Evolutionary conservation across 2,888 invertebrate genomes (phyloP).

Genomic region (Eueremaeus valkanovi): DNA sequence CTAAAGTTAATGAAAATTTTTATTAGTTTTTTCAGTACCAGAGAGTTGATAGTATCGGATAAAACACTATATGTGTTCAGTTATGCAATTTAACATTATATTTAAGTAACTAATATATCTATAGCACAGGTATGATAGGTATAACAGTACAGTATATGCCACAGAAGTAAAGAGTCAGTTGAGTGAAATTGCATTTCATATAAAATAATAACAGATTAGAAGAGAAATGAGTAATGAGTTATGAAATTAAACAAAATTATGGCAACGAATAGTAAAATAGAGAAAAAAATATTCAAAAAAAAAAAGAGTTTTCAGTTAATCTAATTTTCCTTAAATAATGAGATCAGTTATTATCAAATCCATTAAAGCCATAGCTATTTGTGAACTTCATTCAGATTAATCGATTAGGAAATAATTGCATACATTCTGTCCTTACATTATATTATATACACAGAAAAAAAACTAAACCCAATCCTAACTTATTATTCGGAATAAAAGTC

Average conservation of each 20-base stretch:
- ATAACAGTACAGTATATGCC: not conserved
- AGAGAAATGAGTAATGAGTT: constrained; percentile 30
- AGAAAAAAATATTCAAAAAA: not conserved
- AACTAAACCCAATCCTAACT: too few relatives aligned
- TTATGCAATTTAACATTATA: too few relatives aligned
- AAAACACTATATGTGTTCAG: too few relatives aligned
- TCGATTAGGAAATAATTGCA: not conserved
- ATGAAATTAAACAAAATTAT: constrained; percentile 34
- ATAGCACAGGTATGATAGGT: not conserved
- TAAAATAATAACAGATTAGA: constrained; percentile 1
- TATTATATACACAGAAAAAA: not conserved
- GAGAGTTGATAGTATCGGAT: not conserved
- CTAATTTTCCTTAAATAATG: constrained; percentile 18
- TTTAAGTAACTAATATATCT: too few relatives aligned
- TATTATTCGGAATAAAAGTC: too few relatives aligned
- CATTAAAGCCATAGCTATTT: not conserved
- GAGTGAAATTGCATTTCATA: constrained; percentile 18
- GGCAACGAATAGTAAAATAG: not conserved
- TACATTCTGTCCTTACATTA: not conserved
- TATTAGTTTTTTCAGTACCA: not conserved
- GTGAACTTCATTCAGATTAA: constrained; percentile 25
- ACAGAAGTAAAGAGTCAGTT: not conserved
- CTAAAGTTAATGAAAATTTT: not conserved
- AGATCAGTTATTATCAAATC: constrained; percentile 12
- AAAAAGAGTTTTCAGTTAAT: constrained; percentile 29